A percentile compares a stretch with the other conserved stretches of the same genome.
These are phyloP conservation scores for Pseudomyrmex concolor DNA, from an alignment of 1,140 invertebrate genomes.

Conservation along the genomic window DNA sequence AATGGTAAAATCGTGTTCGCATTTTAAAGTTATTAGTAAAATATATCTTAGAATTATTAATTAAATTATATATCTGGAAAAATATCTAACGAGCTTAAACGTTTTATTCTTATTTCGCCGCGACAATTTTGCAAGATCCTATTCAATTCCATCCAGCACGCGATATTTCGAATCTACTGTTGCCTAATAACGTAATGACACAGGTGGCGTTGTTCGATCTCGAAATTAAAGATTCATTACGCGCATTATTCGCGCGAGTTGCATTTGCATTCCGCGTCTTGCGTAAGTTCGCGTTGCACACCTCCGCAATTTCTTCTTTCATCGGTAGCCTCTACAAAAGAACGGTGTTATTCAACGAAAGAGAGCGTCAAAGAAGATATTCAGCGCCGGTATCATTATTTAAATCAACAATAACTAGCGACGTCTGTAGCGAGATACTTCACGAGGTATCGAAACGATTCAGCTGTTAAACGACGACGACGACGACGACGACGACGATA, in stretches of 20 bases:
- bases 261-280: conserved; percentile 46
- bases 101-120: background rate
- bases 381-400: conserved; percentile 26
- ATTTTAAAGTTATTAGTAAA: too few species aligned
- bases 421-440: background rate
- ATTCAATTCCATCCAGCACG: background rate
- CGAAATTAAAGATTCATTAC: conserved; percentile 16
- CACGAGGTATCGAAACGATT: background rate
- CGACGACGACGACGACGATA: too few species aligned
- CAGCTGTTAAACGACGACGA: too few species aligned
- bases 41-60: too few species aligned
- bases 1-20: too few species aligned
- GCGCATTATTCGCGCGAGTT: conserved; percentile 16
- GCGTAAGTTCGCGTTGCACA: conserved; percentile 9
- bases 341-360: conserved; percentile 5
- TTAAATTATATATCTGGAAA: too few species aligned
- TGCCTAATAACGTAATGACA: background rate
- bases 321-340: background rate
- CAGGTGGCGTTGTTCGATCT: background rate
- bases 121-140: background rate
- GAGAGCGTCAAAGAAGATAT: conserved; percentile 23
- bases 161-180: background rate
- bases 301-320: conserved; percentile 48
- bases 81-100: background rate
- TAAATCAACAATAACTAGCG: conserved; percentile 26